Base-by-base conservation (phyloP, 2,888 invertebrate species). In the Branchinecta sandiegonensis region DNA sequence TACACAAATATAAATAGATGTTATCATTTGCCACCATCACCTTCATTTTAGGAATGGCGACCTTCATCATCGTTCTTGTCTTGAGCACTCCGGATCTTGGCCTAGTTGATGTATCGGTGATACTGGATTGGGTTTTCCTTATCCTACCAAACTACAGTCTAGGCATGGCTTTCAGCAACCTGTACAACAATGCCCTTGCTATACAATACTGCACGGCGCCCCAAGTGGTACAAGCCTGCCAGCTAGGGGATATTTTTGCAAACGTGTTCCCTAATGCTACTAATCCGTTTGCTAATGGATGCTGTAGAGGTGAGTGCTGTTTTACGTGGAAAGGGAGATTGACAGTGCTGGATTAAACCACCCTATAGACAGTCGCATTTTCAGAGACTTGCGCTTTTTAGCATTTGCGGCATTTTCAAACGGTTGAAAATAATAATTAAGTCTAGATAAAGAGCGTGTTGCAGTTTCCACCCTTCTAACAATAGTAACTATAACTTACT, bases 101-200 rank as follows among this genome's bases (percentile, higher is more conserved):
- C 48, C 80, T 87, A 1, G 76, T 80, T 70, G 74, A 84, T 9
- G 80, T 84, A 0, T 85, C 86, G 0, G 74, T 81, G 1, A 74
- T 79, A 1, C 76, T 91, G 17, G 86, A 88, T 73, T 82, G 83
- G 80, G 74, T 87, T 47, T 84, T 90, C 73, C 80, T 88, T 71
- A 75, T 85, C 48, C 83, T 87, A 72, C 91, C 92, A 0, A 85
- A 88, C 74, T 88, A 83, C 76, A 81, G 84, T 17, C 75, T 88
- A 69, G 83, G 79, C 3, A 75, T 77, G 66, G 77, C 77, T 11
- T 73, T 81, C 46, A 73, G 75, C 8, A 78, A 78, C 70, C 74
- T 80, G 66, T 79, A 80, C 72, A 74, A 72, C 56, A 81, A 80
- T 73, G 75, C 76, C 66, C 72, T 77, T 56, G 74, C 75, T 68